phyloP scores from a whole-genome alignment of 2,888 invertebrate genomes.

The Fragum fragum region DNA sequence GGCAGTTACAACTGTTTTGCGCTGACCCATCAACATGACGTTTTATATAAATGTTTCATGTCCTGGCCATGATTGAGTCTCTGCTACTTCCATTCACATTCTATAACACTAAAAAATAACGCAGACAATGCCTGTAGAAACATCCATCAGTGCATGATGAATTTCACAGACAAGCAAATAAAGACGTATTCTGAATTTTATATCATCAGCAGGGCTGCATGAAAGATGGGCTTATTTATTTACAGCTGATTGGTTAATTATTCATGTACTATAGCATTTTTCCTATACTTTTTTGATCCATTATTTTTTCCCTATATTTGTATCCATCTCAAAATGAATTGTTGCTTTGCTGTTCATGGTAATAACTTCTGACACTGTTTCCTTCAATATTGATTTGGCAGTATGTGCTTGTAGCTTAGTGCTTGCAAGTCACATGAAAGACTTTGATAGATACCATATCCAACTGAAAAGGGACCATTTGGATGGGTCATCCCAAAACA shows the following conservation, averaged over 20 bases:
- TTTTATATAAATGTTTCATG: too few species aligned
- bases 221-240: slow-evolving; percentile 26
- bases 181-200: slow-evolving; percentile 19
- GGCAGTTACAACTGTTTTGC: too few species aligned
- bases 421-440: too few species aligned
- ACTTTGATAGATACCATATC: too few species aligned
- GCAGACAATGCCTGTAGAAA: not conserved
- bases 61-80: too few species aligned
- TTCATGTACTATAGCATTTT: slow-evolving; percentile 22
- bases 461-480: not conserved
- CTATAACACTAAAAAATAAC: not conserved
- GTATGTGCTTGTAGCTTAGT: not conserved
- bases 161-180: slow-evolving; percentile 13
- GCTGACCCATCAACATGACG: too few species aligned
- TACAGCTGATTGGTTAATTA: slow-evolving; percentile 28
- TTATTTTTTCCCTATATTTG: not conserved
- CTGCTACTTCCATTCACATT: slow-evolving; percentile 9
- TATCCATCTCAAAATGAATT: not conserved
- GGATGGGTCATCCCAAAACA: too few species aligned
- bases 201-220: slow-evolving; percentile 7
- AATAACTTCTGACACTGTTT: slow-evolving; percentile 1
- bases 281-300: slow-evolving; percentile 1
- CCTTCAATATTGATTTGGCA: not conserved
- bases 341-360: not conserved
- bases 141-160: slow-evolving; percentile 4